Percentiles rank a stretch among this genome's conserved stretches.
These are phyloP conservation scores for Cryptocheilus praepositus DNA, from an alignment of 2,888 invertebrate species.

Conservation along the genomic window DNA sequence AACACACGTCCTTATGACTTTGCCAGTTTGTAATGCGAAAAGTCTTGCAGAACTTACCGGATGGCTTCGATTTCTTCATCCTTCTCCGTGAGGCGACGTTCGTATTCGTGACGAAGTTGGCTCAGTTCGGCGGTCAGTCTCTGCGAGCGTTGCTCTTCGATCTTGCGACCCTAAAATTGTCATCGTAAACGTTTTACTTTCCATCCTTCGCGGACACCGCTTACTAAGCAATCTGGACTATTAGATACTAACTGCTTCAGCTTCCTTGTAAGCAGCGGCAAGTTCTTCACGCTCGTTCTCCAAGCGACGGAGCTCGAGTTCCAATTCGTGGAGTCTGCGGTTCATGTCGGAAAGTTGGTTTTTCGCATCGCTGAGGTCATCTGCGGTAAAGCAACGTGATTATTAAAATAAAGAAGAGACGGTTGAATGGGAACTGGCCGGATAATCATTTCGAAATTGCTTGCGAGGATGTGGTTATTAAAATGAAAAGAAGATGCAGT, in stretches of 20 bases:
- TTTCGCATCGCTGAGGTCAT: slow-evolving; percentile 97
- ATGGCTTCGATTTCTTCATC: slow-evolving; percentile 98
- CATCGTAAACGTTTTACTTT: not conserved
- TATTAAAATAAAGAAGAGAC: too few species aligned
- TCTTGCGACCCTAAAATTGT: slow-evolving; percentile 88
- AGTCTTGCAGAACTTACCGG: slow-evolving; percentile 82
- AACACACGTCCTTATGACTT: not conserved
- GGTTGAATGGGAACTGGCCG: too few species aligned
- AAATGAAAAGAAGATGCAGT: too few species aligned
- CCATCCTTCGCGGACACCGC: not conserved
- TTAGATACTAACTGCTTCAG: slow-evolving; percentile 90
- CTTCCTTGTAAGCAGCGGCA: slow-evolving; percentile 98
- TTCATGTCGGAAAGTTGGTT: slow-evolving; percentile 94
- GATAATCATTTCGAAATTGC: too few species aligned
- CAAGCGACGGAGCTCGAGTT: slow-evolving; percentile 96
- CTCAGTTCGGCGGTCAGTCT: slow-evolving; percentile 94
- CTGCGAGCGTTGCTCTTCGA: slow-evolving; percentile 96
- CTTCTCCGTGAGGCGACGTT: slow-evolving; percentile 97
- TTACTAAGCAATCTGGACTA: not conserved
- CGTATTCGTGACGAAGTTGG: slow-evolving; percentile 96
- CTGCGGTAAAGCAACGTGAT: slow-evolving; percentile 76
- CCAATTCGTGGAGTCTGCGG: slow-evolving; percentile 97
- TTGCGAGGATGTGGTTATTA: too few species aligned
- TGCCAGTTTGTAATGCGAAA: too few species aligned
- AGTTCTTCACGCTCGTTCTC: slow-evolving; percentile 99